Percentiles rank a stretch among this genome's conserved stretches.
These are phyloP conservation scores for Phenganax stokvisi DNA, from an alignment of 92 coral and sea anemone species.

Conservation along the genomic window DNA sequence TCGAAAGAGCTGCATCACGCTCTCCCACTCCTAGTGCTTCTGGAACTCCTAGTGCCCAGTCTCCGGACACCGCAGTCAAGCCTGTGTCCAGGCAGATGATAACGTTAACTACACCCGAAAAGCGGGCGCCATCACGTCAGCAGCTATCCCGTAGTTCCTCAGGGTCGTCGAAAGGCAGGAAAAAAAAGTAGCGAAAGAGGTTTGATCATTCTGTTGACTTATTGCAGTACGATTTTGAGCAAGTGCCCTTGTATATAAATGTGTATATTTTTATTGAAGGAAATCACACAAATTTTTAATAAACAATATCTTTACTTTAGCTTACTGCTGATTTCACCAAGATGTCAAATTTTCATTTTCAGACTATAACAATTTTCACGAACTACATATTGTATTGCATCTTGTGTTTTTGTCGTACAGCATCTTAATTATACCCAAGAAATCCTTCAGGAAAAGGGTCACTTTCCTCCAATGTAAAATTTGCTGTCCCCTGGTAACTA, in stretches of 20 bases:
- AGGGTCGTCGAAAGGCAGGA: constrained; percentile 59
- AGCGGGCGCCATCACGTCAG: constrained; percentile 60
- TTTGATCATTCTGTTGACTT: background rate
- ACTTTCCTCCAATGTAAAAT: constrained; percentile 77
- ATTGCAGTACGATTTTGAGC: background rate
- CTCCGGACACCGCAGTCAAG: constrained; percentile 58
- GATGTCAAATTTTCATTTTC: too few relatives aligned
- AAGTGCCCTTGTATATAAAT: background rate
- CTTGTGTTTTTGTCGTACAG: too few relatives aligned
- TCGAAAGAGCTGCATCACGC: constrained; percentile 91
- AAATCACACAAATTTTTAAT: background rate
- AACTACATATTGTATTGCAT: too few relatives aligned
- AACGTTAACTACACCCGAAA: constrained; percentile 51
- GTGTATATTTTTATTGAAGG: background rate
- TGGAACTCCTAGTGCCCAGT: constrained; percentile 61
- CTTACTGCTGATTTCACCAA: too few relatives aligned
- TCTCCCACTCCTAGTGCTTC: constrained; percentile 54
- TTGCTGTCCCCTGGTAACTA: constrained; percentile 76
- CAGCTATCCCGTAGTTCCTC: constrained; percentile 63
- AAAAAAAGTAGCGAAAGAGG: background rate
- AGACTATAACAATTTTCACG: too few relatives aligned
- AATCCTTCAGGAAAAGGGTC: constrained; percentile 84
- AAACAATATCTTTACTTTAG: background rate
- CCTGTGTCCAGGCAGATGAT: constrained; percentile 64
- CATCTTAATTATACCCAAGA: constrained; percentile 21